Percentiles rank a stretch among this genome's conserved stretches.
These are phyloP conservation scores for Diarsia rubi DNA, from an alignment of 2,888 invertebrate genomes.

Conservation along the genomic window DNA sequence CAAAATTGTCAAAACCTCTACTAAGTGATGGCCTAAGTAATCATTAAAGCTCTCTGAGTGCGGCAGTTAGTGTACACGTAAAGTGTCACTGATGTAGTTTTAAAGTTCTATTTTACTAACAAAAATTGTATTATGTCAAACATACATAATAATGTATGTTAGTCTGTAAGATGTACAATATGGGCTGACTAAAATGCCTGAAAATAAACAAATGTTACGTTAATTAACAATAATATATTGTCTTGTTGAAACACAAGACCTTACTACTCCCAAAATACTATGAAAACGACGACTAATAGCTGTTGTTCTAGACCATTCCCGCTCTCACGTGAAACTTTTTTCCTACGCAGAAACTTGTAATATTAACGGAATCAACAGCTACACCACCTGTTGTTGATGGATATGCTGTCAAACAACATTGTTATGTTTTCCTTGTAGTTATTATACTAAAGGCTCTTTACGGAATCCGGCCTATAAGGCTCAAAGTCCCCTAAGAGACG, in stretches of 20 bases:
- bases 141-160: too few species aligned
- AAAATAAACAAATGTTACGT: too few species aligned
- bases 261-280: not conserved
- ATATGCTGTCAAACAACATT: conserved; percentile 43
- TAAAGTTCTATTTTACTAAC: too few species aligned
- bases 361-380: conserved; percentile 14
- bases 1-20: too few species aligned
- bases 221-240: not conserved
- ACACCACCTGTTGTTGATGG: conserved; percentile 33
- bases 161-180: too few species aligned
- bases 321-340: not conserved
- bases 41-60: too few species aligned
- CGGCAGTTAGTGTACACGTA: too few species aligned
- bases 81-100: too few species aligned
- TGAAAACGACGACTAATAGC: not conserved
- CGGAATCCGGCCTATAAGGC: not conserved
- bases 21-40: too few species aligned
- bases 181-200: too few species aligned
- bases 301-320: not conserved
- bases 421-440: not conserved
- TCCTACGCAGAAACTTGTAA: conserved; percentile 19
- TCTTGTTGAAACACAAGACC: conserved; percentile 1
- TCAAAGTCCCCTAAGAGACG: not conserved
- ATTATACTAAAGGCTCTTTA: not conserved
- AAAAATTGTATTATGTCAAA: too few species aligned